Percentiles rank a stretch among this genome's conserved stretches.
Evolutionary conservation across 2,888 invertebrate genomes (phyloP).

Genomic region (Orthonychiurus folsomi): DNA sequence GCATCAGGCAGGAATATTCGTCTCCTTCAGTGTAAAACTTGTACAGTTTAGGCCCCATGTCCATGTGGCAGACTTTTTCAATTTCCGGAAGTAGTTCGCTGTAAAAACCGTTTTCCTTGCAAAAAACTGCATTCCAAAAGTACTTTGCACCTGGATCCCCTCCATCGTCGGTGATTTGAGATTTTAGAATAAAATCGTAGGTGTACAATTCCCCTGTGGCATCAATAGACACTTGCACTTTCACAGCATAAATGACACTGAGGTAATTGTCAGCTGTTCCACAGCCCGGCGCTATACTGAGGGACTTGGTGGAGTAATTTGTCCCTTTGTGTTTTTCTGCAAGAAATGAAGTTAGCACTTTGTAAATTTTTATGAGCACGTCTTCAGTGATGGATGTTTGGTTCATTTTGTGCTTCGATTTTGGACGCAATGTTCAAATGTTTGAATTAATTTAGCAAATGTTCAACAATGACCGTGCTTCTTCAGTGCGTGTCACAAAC

Average conservation of each 20-base stretch:
- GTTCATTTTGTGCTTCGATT: no score
- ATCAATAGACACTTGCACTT: not conserved
- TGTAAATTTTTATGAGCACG: not conserved
- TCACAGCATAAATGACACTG: conserved; percentile 8
- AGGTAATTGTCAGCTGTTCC: not conserved
- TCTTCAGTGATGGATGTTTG: not conserved
- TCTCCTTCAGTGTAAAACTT: conserved; percentile 33
- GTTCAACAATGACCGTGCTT: no score
- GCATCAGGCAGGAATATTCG: conserved; percentile 30
- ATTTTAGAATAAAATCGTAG: conserved; percentile 5
- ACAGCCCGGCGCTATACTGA: not conserved
- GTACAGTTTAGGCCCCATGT: conserved; percentile 26
- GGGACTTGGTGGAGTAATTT: not conserved
- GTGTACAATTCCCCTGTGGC: no score
- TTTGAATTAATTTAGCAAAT: no score
- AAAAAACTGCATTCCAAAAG: conserved; percentile 31
- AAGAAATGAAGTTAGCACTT: not conserved
- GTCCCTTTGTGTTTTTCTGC: not conserved
- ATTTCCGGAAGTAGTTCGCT: conserved; percentile 24
- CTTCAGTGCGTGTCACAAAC: no score
- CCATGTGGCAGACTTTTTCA: not conserved
- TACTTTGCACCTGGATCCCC: conserved; percentile 18
- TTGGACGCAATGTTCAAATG: no score
- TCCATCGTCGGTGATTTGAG: not conserved
- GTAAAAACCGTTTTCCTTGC: conserved; percentile 33